Conservation (phyloP, 2,888 invertebrate species). For the Encarsia formosa region DNA sequence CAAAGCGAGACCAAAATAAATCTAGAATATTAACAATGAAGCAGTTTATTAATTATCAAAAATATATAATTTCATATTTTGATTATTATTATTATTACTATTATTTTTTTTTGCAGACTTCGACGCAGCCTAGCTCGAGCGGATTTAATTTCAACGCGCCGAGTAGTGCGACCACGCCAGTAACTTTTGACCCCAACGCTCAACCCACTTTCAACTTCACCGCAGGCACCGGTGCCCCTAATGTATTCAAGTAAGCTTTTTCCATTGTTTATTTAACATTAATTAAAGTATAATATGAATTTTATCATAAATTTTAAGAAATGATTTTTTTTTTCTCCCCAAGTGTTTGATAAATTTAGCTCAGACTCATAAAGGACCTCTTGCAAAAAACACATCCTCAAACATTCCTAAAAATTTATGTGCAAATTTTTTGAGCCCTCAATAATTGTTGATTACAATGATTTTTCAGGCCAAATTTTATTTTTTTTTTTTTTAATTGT, state of each 20-base stretch:
- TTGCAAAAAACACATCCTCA: too few species aligned
- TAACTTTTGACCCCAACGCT: slow-evolving; percentile 50
- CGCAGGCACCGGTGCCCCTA: slow-evolving; percentile 46
- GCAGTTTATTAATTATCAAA: too few species aligned
- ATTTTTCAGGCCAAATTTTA: too few species aligned
- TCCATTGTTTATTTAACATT: neutral
- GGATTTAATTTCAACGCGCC: slow-evolving; percentile 47
- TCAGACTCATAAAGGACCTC: too few species aligned
- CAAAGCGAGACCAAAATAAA: too few species aligned
- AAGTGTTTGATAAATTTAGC: too few species aligned
- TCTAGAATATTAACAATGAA: too few species aligned
- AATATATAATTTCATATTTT: too few species aligned
- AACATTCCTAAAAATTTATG: neutral
- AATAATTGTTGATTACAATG: too few species aligned
- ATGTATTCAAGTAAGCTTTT: slow-evolving; percentile 52
- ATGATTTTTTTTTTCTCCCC: neutral
- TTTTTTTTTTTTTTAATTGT: too few species aligned
- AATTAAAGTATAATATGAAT: neutral
- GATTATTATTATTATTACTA: too few species aligned
- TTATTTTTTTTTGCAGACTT: slow-evolving; percentile 5
- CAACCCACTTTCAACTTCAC: slow-evolving; percentile 55
- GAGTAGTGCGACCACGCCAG: slow-evolving; percentile 31
- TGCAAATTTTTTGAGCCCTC: too few species aligned
- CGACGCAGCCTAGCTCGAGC: slow-evolving; percentile 34
- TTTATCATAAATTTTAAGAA: neutral